Evolutionary conservation across 64 coral and sea anemone species (phyloP), one percentile per base, ranked within the genome.

Genomic region (Stylophora pistillata): DNA sequence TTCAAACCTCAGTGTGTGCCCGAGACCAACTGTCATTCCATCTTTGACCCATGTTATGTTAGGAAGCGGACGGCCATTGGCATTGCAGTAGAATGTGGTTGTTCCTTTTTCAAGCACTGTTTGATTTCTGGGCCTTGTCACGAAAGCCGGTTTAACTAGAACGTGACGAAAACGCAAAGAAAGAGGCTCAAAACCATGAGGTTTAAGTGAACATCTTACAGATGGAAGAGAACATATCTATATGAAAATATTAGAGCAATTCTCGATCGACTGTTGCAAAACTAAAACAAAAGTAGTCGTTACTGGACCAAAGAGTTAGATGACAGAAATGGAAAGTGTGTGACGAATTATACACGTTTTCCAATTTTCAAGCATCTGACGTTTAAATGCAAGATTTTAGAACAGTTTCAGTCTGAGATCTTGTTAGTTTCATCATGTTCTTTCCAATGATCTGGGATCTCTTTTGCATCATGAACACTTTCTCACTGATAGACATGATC

Each of bases 21-120:
- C 62, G 25, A 0, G 28, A 10, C 80, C 80, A 21, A 69, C 33
- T 15, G 62, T 68, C 13, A 15, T 14, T 12, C 62, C 63, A 54
- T 84, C 80, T 70, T 70, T 84, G 10, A 84, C n/a, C 80, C 80
- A 84, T 10, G 80, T 84, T 84, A 70, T 84, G 64, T n/a, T 23
- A 7, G 80, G 80, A 37, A 13, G 21, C 52, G 80, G 80, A 23
- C 69, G 66, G 5, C 80, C 80, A 84, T 0, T 84, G 60, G 80
- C 80, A 15, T 10, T 31, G 25, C 80, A 84, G 15, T 68, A 26
- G 34, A 84, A 84, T 53, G 33, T 53, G 21, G 25, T 62, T 7
- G 21, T 84, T 20, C 53, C n/a, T 9, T 84, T 18, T 53, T 84
- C 80, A 23, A 53, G 26, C 1, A 70, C 80, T 53, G 34, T 69